These are phyloP conservation scores for Ryuthela nishihirai DNA, from an alignment of 2,888 invertebrate genomes.

Conservation along the genomic window DNA sequence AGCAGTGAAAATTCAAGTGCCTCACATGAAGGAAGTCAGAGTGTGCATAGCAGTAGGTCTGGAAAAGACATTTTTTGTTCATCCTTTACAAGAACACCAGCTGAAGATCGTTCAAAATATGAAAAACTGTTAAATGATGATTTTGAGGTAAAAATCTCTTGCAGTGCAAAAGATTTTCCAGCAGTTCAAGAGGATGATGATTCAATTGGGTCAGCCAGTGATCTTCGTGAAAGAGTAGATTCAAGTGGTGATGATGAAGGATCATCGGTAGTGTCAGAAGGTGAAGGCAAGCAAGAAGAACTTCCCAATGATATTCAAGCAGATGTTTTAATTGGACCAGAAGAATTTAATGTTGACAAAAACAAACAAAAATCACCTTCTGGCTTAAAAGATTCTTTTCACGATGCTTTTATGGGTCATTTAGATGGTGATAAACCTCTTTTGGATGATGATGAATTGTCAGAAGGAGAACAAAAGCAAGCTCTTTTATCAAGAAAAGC, in stretches of 20 bases:
- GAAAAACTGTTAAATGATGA: constrained; percentile 62
- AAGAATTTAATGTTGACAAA: constrained; percentile 13
- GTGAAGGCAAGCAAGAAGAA: constrained; percentile 1
- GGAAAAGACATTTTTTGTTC: constrained; percentile 34
- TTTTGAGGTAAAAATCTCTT: constrained; percentile 45
- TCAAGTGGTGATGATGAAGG: constrained; percentile 36
- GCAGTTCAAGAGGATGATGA: constrained; percentile 35
- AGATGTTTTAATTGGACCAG: constrained; percentile 3
- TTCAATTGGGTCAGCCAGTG: constrained; percentile 42
- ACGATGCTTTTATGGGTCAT: constrained; percentile 41
- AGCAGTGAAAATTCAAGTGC: constrained; percentile 40
- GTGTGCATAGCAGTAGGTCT: constrained; percentile 35
- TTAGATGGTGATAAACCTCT: constrained; percentile 69
- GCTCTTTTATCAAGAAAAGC: constrained; percentile 12
- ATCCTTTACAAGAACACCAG: constrained; percentile 28
- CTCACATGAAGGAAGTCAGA: constrained; percentile 39
- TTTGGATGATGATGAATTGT: constrained; percentile 70
- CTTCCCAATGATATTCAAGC: constrained; percentile 9
- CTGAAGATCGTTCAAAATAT: constrained; percentile 71
- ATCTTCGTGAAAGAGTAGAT: constrained; percentile 38
- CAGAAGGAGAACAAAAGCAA: constrained; percentile 52
- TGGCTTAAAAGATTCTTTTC: constrained; percentile 14
- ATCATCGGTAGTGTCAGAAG: constrained; percentile 10
- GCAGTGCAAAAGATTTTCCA: constrained; percentile 11
- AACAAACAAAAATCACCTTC: constrained; percentile 10